Evolutionary conservation across 2,113 vertebrate species (phyloP).

Genomic region (Chelonoidis abingdonii): DNA sequence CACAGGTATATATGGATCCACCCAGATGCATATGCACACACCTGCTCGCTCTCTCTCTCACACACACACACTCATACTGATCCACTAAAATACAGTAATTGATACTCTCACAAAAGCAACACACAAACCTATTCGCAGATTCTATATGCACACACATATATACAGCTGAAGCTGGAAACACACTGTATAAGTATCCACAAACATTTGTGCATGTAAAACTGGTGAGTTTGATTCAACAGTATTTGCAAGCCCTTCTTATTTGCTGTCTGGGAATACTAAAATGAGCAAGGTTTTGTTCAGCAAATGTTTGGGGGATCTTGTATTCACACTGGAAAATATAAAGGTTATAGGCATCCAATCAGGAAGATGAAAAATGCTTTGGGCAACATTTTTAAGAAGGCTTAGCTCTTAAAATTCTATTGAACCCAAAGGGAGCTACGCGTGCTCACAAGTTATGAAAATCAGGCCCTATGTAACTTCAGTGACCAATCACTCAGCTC

Average conservation of each 20-base stretch:
- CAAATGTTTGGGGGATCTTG: neutral
- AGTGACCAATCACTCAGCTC: neutral
- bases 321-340: neutral
- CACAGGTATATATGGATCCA: neutral
- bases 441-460: neutral
- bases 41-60: no score
- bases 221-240: neutral
- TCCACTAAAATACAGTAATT: neutral
- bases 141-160: neutral
- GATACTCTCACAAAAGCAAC: neutral
- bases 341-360: neutral
- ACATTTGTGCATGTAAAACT: neutral
- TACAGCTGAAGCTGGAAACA: neutral
- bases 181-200: neutral
- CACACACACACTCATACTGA: neutral
- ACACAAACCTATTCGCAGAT: neutral
- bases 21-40: neutral
- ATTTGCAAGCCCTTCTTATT: neutral
- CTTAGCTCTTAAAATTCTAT: neutral
- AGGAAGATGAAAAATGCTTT: neutral
- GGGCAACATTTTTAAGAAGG: neutral
- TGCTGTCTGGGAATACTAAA: neutral
- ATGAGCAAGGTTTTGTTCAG: neutral
- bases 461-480: neutral
- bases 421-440: neutral